phyloP scores from a whole-genome alignment of 2,888 invertebrate genomes.

The Salpingus planirostris region DNA sequence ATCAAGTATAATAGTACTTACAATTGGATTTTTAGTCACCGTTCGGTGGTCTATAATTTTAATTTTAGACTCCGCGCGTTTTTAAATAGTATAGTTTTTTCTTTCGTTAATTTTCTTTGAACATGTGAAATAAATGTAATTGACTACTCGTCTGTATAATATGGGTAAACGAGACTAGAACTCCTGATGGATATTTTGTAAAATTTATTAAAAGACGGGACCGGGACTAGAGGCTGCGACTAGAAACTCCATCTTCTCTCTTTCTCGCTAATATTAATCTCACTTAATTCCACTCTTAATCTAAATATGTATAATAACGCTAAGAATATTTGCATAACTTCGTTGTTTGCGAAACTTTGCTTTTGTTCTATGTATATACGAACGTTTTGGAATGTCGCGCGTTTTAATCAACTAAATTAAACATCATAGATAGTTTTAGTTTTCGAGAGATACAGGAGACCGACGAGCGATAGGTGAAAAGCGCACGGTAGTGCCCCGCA shows the following conservation, averaged over 20 bases:
- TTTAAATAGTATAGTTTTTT: no score
- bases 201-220: constrained; percentile 23
- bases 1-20: constrained; percentile 2
- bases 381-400: constrained; percentile 30
- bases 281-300: constrained; percentile 30
- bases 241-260: constrained; percentile 19
- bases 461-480: no score
- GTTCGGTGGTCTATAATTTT: no score
- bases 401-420: constrained; percentile 27
- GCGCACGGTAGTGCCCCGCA: no score
- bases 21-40: no score
- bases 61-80: no score
- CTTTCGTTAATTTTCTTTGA: no score
- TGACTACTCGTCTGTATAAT: no score
- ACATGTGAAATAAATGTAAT: constrained; percentile 34
- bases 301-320: constrained; percentile 31
- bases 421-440: constrained; percentile 23
- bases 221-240: constrained; percentile 38
- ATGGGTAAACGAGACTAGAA: constrained; percentile 40
- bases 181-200: constrained; percentile 7
- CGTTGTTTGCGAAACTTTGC: constrained; percentile 45
- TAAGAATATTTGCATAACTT: constrained; percentile 38
- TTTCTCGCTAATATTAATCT: constrained; percentile 25
- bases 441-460: no score
- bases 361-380: constrained; percentile 31